Conservation (phyloP, 2,888 invertebrate species). For the Anoncus sp. region DNA sequence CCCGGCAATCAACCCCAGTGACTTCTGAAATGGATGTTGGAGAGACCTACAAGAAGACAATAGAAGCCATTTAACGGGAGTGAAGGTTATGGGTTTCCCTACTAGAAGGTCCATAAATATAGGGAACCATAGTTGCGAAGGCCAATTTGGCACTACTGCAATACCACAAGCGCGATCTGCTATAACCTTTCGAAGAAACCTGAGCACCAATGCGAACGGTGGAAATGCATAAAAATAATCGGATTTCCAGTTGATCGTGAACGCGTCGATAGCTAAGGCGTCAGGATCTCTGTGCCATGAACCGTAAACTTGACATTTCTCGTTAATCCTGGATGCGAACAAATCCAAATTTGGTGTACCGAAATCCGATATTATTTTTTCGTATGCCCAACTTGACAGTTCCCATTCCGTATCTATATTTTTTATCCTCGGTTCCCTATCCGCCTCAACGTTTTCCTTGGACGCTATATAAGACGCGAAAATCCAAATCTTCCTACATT, state of each 20-base stretch:
- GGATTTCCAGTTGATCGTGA: conserved; percentile 49
- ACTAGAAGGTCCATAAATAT: too few species aligned
- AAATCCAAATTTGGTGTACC: conserved; percentile 49
- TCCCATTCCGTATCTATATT: too few species aligned
- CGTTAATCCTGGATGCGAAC: conserved; percentile 52
- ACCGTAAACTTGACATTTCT: conserved; percentile 54
- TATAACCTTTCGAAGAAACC: too few species aligned
- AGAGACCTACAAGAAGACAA: conserved; percentile 44
- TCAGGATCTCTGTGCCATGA: conserved; percentile 57
- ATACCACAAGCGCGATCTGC: too few species aligned
- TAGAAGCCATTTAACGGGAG: conserved; percentile 18
- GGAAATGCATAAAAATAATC: conserved; percentile 59
- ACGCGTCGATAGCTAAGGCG: conserved; percentile 53
- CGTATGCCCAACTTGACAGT: too few species aligned
- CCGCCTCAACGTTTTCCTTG: too few species aligned
- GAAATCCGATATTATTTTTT: conserved; percentile 36
- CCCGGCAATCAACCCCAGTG: conserved; percentile 41
- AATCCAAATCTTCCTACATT: too few species aligned
- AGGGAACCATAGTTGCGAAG: too few species aligned
- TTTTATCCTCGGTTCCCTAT: too few species aligned
- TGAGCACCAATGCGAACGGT: too few species aligned
- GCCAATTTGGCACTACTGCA: too few species aligned
- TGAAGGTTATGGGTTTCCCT: conserved; percentile 19
- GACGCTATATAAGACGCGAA: too few species aligned
- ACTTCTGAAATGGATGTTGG: conserved; percentile 28